phyloP scores from a whole-genome alignment of 2,888 invertebrate genomes.

The Ceraclea dissimilis region DNA sequence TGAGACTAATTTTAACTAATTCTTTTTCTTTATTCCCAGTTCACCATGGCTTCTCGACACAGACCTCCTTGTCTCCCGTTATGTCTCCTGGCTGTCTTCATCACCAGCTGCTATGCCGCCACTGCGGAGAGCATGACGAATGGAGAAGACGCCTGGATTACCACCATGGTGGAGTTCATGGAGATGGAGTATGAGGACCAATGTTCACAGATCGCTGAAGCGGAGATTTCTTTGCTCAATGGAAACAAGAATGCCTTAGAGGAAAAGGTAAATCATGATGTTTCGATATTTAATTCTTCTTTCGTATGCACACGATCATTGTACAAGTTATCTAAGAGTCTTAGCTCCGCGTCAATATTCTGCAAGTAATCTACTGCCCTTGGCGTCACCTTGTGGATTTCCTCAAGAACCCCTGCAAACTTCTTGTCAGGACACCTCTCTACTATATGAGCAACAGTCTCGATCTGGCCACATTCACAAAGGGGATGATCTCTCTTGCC shows the following conservation, averaged over 20 bases:
- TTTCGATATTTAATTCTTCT: not conserved
- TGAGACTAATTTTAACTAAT: too few relatives aligned
- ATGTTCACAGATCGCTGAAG: constrained; percentile 38
- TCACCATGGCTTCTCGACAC: not conserved
- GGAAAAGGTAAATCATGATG: constrained; percentile 29
- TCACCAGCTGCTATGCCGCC: not conserved
- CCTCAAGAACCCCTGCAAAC: too few relatives aligned
- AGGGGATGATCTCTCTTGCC: too few relatives aligned
- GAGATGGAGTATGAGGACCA: constrained; percentile 45
- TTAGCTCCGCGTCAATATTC: too few relatives aligned
- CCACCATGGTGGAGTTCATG: constrained; percentile 36
- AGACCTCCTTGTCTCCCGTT: not conserved
- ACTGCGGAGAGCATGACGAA: constrained; percentile 1
- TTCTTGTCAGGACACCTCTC: too few relatives aligned
- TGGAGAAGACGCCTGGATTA: constrained; percentile 12
- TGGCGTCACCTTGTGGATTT: too few relatives aligned
- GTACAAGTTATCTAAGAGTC: too few relatives aligned
- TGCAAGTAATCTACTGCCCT: too few relatives aligned
- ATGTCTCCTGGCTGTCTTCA: not conserved
- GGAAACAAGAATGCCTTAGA: constrained; percentile 29
- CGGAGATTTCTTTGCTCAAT: constrained; percentile 40
- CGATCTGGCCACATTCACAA: too few relatives aligned
- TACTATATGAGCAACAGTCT: too few relatives aligned
- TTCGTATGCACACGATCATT: too few relatives aligned
- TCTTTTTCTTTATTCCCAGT: not conserved